These are phyloP conservation scores for Pseudotriccus pelzelni DNA, from an alignment of 2,797 vertebrate species.

Conservation along the genomic window DNA sequence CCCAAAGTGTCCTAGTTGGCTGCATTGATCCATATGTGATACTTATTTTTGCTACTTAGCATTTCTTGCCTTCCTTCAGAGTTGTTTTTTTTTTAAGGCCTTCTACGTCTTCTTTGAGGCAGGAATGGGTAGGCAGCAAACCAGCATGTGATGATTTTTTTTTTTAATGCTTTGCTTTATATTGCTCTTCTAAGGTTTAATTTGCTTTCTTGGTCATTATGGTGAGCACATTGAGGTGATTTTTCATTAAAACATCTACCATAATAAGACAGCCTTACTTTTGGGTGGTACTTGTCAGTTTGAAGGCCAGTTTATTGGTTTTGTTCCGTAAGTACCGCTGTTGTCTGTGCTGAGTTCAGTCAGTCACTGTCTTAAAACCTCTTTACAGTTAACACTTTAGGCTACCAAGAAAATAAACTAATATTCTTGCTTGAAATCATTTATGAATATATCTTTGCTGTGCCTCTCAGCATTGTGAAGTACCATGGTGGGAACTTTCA, in stretches of 20 bases:
- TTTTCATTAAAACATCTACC: neutral
- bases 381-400: neutral
- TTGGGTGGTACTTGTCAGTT: neutral
- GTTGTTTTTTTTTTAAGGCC: neutral
- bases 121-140: neutral
- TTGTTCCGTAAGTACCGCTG: neutral
- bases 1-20: neutral
- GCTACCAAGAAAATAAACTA: neutral
- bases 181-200: neutral
- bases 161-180: neutral
- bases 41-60: neutral
- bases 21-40: neutral
- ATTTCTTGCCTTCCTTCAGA: neutral
- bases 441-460: rapidly evolving
- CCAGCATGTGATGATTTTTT: neutral
- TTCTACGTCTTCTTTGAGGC: neutral
- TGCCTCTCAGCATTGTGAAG: neutral
- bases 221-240: neutral
- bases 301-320: neutral
- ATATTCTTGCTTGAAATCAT: neutral
- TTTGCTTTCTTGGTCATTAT: neutral
- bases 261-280: neutral
- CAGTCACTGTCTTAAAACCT: neutral
- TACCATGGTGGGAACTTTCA: neutral
- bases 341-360: neutral